Conservation (phyloP, 2,888 invertebrate genomes). For the Rhagophthalmus giganteus region DNA sequence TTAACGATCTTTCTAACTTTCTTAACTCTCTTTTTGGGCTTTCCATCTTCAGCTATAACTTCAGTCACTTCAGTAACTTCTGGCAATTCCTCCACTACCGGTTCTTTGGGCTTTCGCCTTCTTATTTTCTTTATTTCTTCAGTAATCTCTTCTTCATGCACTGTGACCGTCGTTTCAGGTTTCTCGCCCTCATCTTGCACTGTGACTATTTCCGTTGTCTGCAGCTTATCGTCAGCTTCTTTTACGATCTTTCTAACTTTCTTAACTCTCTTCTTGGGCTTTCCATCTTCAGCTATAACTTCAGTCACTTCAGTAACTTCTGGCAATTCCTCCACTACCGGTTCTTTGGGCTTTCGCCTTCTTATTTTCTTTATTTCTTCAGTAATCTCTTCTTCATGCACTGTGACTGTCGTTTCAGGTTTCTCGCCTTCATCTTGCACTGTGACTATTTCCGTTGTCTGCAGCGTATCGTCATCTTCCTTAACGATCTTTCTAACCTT, state of each 20-base stretch:
- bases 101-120: constrained; percentile 32
- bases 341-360: constrained; percentile 20
- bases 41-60: no score
- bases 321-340: constrained; percentile 37
- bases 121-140: constrained; percentile 35
- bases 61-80: no score
- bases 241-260: constrained; percentile 24
- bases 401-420: constrained; percentile 45
- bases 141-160: constrained; percentile 42
- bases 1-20: no score
- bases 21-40: no score
- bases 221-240: constrained; percentile 14
- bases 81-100: no score
- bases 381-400: constrained; percentile 4
- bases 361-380: no score
- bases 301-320: constrained; percentile 37
- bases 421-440: constrained; percentile 52
- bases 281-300: constrained; percentile 36
- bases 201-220: constrained; percentile 29
- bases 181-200: constrained; percentile 41
- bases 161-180: constrained; percentile 35
- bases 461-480: constrained; percentile 53
- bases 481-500: constrained; percentile 52
- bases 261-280: constrained; percentile 33
- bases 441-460: constrained; percentile 56